These are phyloP conservation scores for Leptoclinus maculatus DNA, from an alignment of 2,797 vertebrate genomes.

Conservation along the genomic window DNA sequence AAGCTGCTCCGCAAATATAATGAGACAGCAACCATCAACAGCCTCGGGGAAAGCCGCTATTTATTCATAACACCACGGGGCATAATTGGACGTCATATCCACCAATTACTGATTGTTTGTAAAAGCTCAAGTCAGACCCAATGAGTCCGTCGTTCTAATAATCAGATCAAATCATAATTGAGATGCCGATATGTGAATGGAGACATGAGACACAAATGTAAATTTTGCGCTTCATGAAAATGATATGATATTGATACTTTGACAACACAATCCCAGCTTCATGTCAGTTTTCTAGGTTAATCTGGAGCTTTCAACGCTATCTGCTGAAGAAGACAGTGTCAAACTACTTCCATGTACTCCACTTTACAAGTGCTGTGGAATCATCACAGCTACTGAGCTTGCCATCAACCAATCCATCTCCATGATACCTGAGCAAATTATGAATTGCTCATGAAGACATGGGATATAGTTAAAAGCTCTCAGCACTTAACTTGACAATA, in stretches of 20 bases:
- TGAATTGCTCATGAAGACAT: not conserved
- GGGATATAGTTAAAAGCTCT: not conserved
- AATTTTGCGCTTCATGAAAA: constrained; percentile 6
- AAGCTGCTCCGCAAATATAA: constrained; percentile 50
- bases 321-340: not conserved
- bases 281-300: not conserved
- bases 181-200: constrained; percentile 9
- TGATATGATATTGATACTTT: not conserved
- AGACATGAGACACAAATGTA: constrained; percentile 16
- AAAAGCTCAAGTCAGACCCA: constrained; percentile 45
- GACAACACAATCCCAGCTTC: not conserved
- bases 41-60: constrained; percentile 44
- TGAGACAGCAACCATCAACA: constrained; percentile 52
- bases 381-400: not conserved
- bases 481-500: not conserved
- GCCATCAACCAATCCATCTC: not conserved
- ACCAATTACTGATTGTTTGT: constrained; percentile 56
- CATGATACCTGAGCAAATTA: not conserved
- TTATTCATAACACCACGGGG: constrained; percentile 49
- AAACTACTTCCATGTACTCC: not conserved
- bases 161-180: constrained; percentile 25
- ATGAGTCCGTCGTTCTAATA: constrained; percentile 26
- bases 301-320: not conserved
- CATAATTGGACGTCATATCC: constrained; percentile 53
- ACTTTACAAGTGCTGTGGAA: not conserved